Base-by-base conservation (phyloP, 2,113 vertebrate genomes). In the Irena cyanogastra region DNA sequence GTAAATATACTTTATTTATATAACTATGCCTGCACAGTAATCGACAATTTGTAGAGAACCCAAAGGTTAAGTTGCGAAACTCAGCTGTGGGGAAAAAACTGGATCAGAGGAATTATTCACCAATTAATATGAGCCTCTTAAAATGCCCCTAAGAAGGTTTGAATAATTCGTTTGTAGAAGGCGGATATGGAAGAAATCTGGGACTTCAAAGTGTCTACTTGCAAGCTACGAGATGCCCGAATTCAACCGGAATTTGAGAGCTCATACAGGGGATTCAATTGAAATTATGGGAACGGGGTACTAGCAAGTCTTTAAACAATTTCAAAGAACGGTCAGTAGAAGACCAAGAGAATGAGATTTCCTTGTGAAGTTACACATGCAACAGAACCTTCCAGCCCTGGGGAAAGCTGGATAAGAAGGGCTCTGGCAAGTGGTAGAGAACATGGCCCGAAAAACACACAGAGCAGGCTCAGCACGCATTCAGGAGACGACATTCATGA, bases 391-490 rank as follows among this genome's bases (percentile, higher is more conserved):
- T 72, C 16, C 22, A 72, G 31, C 4, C 10, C 19, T 44, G 27
- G 4, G 12, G 18, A 70, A 33, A 53, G 1, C 1, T 6, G 20
- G 3, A 17, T 20, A 39, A 2, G 6, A 52, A 4, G 18, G 57
- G 2, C 1, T 31, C 13, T 10, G 26, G 1, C 2, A 45, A 31
- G 5, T 0, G 0, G 1, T 24, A 59, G 17, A 71, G n/a, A 66
- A 52, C 2, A 20, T 2, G 9, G 10, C 41, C 33, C 1, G 9
- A 15, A 20, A 74, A 78, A 21, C 4, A 47, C 2, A 30, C 2
- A 37, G 7, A 24, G 9, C 7, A 39, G 35, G 50, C 9, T 16
- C 10, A 57, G 4, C 7, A 52, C 1, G 1, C 2, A 2, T 30
- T 24, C 16, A 57, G 20, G 1, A 39, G 1, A 6, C 7, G 6